Evolutionary conservation across 2,797 vertebrate genomes (phyloP).

Genomic region (Menidia menidia): DNA sequence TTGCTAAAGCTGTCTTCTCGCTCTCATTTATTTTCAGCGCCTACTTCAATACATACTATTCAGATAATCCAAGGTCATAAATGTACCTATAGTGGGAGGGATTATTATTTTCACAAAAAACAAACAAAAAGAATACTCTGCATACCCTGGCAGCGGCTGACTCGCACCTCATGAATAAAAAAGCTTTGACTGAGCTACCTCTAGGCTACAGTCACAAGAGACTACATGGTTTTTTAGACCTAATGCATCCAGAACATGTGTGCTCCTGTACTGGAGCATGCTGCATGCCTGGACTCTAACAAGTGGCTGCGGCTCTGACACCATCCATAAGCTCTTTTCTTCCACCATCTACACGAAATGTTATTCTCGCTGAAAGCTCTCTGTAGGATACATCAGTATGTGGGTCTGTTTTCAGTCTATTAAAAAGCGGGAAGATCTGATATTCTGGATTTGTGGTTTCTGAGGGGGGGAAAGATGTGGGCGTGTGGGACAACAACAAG

Average conservation of each 20-base stretch:
- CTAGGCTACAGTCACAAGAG: constrained; percentile 43
- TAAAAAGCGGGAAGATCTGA: constrained; percentile 1
- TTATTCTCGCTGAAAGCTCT: neutral
- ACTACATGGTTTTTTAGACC: constrained; percentile 33
- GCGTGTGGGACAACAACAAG: constrained; percentile 57
- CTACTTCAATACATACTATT: neutral
- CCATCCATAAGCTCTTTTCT: neutral
- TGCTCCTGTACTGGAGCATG: constrained; percentile 18
- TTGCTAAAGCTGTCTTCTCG: neutral
- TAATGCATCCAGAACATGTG: constrained; percentile 34
- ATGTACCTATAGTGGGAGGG: neutral
- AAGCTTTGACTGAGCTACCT: constrained; percentile 42
- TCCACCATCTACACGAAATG: constrained; percentile 14
- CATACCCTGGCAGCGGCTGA: constrained; percentile 30
- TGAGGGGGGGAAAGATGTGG: constrained; percentile 4
- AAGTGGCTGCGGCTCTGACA: constrained; percentile 28
- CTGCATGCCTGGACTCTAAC: constrained; percentile 9
- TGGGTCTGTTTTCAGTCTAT: constrained; percentile 12
- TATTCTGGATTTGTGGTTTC: constrained; percentile 38
- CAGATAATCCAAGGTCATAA: neutral
- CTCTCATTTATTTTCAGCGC: neutral
- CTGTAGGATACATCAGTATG: constrained; percentile 5
- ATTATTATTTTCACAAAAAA: constrained; percentile 23
- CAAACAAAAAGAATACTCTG: constrained; percentile 30
- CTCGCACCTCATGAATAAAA: constrained; percentile 45